These are phyloP conservation scores for Malurus alboscapulatus DNA, from an alignment of 2,113 vertebrate genomes.

Conservation along the genomic window DNA sequence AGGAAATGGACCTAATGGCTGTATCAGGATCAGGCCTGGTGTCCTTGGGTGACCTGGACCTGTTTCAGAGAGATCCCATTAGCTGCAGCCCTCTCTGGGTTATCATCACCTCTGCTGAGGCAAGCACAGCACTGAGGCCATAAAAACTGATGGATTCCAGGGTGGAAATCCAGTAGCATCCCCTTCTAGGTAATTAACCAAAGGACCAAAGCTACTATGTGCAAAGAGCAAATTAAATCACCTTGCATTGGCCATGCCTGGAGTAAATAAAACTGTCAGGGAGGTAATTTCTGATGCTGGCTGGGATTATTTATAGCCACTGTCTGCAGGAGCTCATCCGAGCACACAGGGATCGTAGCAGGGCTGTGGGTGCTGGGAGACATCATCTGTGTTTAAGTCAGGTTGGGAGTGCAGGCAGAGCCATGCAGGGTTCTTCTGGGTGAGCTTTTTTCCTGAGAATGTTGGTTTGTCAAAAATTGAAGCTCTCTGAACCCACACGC, in stretches of 20 bases:
- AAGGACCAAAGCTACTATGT: neutral
- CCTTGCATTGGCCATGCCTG: neutral
- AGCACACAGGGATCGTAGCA: neutral
- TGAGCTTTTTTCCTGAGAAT: neutral
- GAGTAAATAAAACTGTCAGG: constrained; percentile 13
- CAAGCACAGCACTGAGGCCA: neutral
- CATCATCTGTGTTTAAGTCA: neutral
- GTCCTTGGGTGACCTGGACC: neutral
- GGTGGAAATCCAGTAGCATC: neutral
- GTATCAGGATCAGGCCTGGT: neutral
- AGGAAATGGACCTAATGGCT: neutral
- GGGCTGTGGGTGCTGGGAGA: neutral
- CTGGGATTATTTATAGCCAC: constrained; percentile 8
- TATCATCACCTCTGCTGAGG: neutral
- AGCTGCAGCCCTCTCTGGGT: neutral
- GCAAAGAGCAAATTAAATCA: neutral
- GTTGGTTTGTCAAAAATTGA: neutral
- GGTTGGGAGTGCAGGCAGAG: neutral
- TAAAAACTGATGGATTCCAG: neutral
- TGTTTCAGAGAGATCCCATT: neutral
- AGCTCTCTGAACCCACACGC: neutral
- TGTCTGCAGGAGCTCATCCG: neutral
- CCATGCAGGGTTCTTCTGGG: neutral
- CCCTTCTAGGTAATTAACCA: neutral
- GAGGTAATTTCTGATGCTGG: neutral